These are phyloP conservation scores for Pteronura brasiliensis DNA, from an alignment of 2,113 vertebrate genomes.

Conservation along the genomic window DNA sequence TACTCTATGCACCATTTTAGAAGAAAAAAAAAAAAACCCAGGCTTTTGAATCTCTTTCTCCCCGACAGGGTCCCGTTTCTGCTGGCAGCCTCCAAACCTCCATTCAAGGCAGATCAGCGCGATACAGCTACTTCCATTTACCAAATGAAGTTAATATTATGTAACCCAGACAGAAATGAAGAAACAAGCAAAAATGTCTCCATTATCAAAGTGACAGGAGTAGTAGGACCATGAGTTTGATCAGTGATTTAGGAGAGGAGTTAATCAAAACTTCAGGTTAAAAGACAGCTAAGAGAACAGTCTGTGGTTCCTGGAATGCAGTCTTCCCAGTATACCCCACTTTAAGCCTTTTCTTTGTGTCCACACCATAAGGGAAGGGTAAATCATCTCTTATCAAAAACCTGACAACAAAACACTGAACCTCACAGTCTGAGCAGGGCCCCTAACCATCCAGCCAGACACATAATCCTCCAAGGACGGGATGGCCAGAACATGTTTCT, in stretches of 20 bases:
- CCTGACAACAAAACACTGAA: neutral
- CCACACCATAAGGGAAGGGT: neutral
- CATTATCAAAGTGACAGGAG: neutral
- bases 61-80: neutral
- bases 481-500: neutral
- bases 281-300: neutral
- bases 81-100: neutral
- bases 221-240: neutral
- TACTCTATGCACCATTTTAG: neutral
- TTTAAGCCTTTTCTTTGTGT: neutral
- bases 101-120: neutral
- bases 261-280: neutral
- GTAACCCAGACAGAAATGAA: neutral
- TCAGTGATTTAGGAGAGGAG: neutral
- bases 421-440: neutral
- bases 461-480: neutral
- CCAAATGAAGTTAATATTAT: neutral
- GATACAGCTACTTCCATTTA: neutral
- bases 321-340: neutral
- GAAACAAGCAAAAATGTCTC: neutral
- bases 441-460: neutral
- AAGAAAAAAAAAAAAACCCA: neutral
- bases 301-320: neutral
- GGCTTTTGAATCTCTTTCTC: neutral
- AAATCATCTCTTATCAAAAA: neutral